Conservation (phyloP, 2,113 vertebrate species). For the Saccopteryx bilineata region DNA sequence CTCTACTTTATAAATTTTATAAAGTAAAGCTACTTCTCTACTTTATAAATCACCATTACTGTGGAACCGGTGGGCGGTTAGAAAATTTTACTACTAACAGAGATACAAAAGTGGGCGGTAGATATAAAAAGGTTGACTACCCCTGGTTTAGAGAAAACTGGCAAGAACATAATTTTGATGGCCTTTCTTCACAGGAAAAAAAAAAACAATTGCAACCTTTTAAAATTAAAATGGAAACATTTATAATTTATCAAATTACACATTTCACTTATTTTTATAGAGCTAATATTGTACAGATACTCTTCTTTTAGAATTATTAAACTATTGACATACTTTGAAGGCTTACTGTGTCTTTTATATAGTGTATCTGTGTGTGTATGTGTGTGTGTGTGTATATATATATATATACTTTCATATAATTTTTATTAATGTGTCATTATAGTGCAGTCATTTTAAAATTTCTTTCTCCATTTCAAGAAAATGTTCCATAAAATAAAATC, state of each 20-base stretch:
- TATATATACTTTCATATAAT: neutral
- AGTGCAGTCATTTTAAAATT: neutral
- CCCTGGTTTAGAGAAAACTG: neutral
- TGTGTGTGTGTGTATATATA: no score
- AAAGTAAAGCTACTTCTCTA: no score
- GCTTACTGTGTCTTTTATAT: neutral
- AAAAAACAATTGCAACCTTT: neutral
- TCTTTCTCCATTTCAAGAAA: constrained; percentile 13
- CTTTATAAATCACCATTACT: no score
- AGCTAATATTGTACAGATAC: constrained; percentile 18
- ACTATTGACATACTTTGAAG: constrained; percentile 4
- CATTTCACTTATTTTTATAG: constrained; percentile 10
- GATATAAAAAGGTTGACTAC: no score
- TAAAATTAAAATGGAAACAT: constrained; percentile 6
- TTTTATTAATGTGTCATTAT: constrained; percentile 13
- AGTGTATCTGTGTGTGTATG: neutral
- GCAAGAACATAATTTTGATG: constrained; percentile 30
- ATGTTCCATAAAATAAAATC: constrained; percentile 41
- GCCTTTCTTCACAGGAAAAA: neutral
- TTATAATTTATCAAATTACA: constrained; percentile 31
- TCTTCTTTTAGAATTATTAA: neutral
- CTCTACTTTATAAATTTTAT: no score
- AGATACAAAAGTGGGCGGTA: no score
- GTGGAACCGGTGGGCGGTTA: no score
- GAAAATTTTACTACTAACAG: no score